Evolutionary conservation across 2,797 vertebrate species (phyloP).

Genomic region (Sebastes nivosus): DNA sequence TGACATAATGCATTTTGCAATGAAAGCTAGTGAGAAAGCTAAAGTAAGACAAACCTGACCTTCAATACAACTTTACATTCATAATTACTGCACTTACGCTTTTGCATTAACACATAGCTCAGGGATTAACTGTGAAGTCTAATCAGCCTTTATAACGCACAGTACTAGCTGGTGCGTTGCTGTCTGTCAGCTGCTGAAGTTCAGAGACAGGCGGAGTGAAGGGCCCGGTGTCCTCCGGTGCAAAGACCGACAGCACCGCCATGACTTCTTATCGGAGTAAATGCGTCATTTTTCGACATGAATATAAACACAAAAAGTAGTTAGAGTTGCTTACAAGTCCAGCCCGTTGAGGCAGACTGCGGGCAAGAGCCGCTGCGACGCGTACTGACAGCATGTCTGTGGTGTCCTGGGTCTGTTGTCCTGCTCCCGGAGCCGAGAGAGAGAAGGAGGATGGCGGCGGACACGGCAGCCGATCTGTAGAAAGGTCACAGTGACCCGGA

Average conservation of each 20-base stretch:
- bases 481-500: constrained; percentile 72
- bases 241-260: constrained; percentile 45
- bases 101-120: neutral
- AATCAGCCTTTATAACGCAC: rapidly evolving
- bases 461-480: neutral
- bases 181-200: neutral
- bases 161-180: neutral
- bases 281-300: neutral
- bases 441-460: constrained; percentile 68
- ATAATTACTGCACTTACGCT: neutral
- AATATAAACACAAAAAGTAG: rapidly evolving
- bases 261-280: neutral
- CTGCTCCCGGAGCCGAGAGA: constrained; percentile 64
- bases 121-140: too few species aligned
- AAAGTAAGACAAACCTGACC: constrained; percentile 67
- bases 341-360: constrained; percentile 86
- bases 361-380: constrained; percentile 87
- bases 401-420: constrained; percentile 14
- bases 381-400: constrained; percentile 90
- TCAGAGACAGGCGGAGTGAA: constrained; percentile 19
- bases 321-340: constrained; percentile 83
- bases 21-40: neutral
- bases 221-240: constrained; percentile 72
- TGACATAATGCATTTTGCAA: neutral
- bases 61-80: constrained; percentile 47